Conservation (phyloP, 1,140 invertebrate genomes). For the Ruditapes philippinarum region DNA sequence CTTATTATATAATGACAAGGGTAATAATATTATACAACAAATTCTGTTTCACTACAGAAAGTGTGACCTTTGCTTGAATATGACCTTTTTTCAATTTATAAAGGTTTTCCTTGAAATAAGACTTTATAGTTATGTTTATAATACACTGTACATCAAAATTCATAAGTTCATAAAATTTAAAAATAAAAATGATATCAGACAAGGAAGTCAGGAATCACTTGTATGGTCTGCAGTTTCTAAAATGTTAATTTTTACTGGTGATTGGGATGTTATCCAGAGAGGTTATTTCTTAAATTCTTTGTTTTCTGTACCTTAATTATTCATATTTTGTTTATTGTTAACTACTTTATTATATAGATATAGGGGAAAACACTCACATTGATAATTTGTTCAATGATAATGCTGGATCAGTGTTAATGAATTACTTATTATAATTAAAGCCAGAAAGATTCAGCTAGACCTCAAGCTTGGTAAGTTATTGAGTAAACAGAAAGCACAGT, state of each 20-base stretch:
- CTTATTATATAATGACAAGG: too few species aligned
- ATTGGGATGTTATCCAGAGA: conserved; percentile 10
- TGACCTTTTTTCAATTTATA: too few species aligned
- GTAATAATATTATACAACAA: too few species aligned
- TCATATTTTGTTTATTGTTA: not conserved
- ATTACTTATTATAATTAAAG: conserved; percentile 36
- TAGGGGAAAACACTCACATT: not conserved
- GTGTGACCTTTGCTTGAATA: too few species aligned
- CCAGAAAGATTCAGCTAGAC: conserved; percentile 49
- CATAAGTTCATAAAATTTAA: too few species aligned
- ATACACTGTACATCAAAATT: too few species aligned
- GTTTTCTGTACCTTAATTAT: not conserved
- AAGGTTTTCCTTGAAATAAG: too few species aligned
- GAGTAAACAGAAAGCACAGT: conserved; percentile 5
- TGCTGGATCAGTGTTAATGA: not conserved
- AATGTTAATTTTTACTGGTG: conserved; percentile 15
- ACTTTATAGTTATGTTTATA: too few species aligned
- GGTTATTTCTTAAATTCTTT: not conserved
- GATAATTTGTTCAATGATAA: not conserved
- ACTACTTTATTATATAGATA: not conserved
- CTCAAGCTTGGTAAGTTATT: conserved; percentile 66
- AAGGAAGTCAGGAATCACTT: too few species aligned
- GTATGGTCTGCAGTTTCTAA: not conserved
- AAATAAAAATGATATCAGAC: too few species aligned
- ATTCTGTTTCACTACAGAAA: too few species aligned